Conservation (phyloP, 2,797 vertebrate genomes). For the Nyctibius grandis region DNA sequence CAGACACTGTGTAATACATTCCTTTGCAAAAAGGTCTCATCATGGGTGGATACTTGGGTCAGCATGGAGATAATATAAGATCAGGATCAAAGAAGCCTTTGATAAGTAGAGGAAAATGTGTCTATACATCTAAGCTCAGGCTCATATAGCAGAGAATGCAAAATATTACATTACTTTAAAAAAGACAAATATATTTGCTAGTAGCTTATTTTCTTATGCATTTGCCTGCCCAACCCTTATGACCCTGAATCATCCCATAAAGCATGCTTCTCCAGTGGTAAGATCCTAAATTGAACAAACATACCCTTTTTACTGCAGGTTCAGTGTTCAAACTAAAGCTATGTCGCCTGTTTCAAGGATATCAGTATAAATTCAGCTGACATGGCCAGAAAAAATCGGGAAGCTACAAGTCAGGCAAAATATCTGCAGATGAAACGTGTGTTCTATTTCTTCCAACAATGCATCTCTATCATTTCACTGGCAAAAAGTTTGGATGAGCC, state of each 20-base stretch:
- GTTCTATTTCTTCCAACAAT: not conserved
- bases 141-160: not conserved
- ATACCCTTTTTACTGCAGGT: constrained; percentile 37
- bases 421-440: not conserved
- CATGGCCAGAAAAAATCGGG: constrained; percentile 49
- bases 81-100: not conserved
- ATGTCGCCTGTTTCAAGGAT: constrained; percentile 41
- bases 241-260: constrained; percentile 47
- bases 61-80: not conserved
- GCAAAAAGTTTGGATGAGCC: not conserved
- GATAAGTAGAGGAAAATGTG: not conserved
- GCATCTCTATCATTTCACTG: not conserved
- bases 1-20: not conserved
- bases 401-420: constrained; percentile 25
- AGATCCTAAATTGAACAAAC: constrained; percentile 48
- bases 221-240: not conserved
- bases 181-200: not conserved
- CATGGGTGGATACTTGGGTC: not conserved
- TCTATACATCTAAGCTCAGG: not conserved
- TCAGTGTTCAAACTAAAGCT: constrained; percentile 49
- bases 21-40: not conserved
- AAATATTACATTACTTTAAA: not conserved
- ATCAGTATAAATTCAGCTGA: constrained; percentile 17
- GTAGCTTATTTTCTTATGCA: not conserved
- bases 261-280: constrained; percentile 41